Evolutionary conservation across 37 sponge, comb jelly and placozoan genomes (phyloP).

Genomic region (Crambe crambe): DNA sequence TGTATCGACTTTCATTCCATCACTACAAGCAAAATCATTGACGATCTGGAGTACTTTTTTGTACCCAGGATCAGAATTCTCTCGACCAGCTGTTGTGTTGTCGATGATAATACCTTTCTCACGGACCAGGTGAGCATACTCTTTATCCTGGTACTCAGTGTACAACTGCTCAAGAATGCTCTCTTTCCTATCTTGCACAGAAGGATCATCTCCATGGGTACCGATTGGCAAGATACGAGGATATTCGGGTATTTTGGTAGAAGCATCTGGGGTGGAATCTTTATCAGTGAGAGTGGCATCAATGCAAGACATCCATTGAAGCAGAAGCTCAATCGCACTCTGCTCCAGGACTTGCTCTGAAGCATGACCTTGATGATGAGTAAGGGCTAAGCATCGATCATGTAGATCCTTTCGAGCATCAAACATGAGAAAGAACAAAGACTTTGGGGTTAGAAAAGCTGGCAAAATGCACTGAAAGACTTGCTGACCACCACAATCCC

Average conservation of each 20-base stretch:
- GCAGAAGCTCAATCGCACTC: conserved; percentile 10
- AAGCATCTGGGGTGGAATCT: too few relatives aligned
- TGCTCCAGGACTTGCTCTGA: background rate
- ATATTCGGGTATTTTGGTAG: background rate
- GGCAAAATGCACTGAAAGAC: conserved; percentile 49
- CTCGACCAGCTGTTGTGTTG: conserved; percentile 56
- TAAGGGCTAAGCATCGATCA: background rate
- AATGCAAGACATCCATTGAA: conserved; percentile 49
- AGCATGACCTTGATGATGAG: conserved; percentile 16
- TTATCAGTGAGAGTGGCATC: conserved; percentile 10
- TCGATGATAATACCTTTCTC: conserved; percentile 36
- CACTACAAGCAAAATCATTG: conserved; percentile 13
- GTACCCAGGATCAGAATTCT: conserved; percentile 37
- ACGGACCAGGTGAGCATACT: conserved; percentile 1
- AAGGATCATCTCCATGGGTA: conserved; percentile 35
- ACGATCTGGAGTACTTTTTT: conserved; percentile 11
- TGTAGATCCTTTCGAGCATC: conserved; percentile 40
- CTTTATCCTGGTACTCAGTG: conserved; percentile 22
- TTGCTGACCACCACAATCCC: conserved; percentile 75
- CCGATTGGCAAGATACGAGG: conserved; percentile 36
- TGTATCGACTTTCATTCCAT: conserved; percentile 6
- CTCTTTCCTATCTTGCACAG: background rate
- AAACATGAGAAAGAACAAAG: conserved; percentile 53
- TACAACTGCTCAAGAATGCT: background rate
- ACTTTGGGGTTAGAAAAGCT: conserved; percentile 45